Conservation (phyloP, 2,888 invertebrate species). For the Athetis lepigone region DNA sequence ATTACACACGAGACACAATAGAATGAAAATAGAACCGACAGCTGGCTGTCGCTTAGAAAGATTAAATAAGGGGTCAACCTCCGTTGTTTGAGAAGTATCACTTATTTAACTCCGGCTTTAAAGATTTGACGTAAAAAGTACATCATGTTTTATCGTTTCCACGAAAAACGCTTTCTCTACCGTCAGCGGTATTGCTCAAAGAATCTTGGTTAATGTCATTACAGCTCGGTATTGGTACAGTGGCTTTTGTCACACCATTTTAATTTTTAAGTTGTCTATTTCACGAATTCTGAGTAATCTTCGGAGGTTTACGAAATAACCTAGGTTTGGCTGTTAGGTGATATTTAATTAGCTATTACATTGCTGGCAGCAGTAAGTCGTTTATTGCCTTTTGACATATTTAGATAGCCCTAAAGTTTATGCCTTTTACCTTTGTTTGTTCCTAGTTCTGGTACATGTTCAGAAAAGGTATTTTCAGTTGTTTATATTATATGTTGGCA, state of each 20-base stretch:
- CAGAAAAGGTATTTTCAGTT: no score
- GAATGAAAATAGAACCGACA: no score
- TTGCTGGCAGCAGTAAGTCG: background rate
- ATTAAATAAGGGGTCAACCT: no score
- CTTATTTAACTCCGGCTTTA: conserved; percentile 26
- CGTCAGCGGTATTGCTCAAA: conserved; percentile 75
- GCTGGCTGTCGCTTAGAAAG: no score
- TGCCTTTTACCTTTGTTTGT: conserved; percentile 7
- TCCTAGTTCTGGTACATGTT: no score
- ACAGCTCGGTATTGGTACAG: conserved; percentile 65
- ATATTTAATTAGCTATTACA: conserved; percentile 28
- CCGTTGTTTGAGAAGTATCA: conserved; percentile 17
- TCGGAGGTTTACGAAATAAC: conserved; percentile 25
- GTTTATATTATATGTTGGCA: no score
- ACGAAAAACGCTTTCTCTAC: conserved; percentile 86
- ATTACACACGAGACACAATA: no score
- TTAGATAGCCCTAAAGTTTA: conserved; percentile 22
- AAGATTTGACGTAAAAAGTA: conserved; percentile 47
- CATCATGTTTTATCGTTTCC: conserved; percentile 76
- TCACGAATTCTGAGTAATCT: conserved; percentile 35
- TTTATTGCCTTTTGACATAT: conserved; percentile 30
- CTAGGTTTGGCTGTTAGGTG: background rate
- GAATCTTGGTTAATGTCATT: conserved; percentile 71
- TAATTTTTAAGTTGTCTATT: conserved; percentile 53
- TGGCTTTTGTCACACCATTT: conserved; percentile 66